phyloP scores from a whole-genome alignment of 2,888 invertebrate species.

The Leptinotarsa tumamoca region DNA sequence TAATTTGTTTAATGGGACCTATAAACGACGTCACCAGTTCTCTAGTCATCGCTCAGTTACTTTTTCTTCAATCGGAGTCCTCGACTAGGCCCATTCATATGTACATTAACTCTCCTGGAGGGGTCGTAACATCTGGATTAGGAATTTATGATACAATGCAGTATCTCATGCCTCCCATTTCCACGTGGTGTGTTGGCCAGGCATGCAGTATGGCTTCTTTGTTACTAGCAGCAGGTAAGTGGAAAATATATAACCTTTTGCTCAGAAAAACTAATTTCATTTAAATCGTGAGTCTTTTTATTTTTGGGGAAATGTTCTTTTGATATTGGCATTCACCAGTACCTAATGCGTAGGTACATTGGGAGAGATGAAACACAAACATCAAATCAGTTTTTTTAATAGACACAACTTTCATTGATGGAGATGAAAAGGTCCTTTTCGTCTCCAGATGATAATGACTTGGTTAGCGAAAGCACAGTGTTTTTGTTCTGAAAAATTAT shows the following conservation, averaged over 20 bases:
- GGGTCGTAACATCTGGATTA: slow-evolving; percentile 93
- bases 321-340: too few relatives aligned
- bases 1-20: slow-evolving; percentile 97
- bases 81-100: slow-evolving; percentile 96
- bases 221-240: slow-evolving; percentile 83
- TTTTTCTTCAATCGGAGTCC: slow-evolving; percentile 92
- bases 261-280: too few relatives aligned
- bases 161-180: slow-evolving; percentile 93
- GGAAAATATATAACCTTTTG: neutral
- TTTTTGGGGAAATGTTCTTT: too few relatives aligned
- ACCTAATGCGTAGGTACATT: too few relatives aligned
- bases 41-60: slow-evolving; percentile 91
- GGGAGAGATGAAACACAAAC: too few relatives aligned
- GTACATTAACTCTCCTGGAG: slow-evolving; percentile 95
- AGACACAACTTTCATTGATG: too few relatives aligned
- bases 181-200: slow-evolving; percentile 95
- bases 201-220: slow-evolving; percentile 97
- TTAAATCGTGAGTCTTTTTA: too few relatives aligned
- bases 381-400: too few relatives aligned
- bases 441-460: too few relatives aligned
- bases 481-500: too few relatives aligned
- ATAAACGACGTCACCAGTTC: slow-evolving; percentile 92
- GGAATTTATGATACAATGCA: slow-evolving; percentile 99
- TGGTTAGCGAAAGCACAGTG: too few relatives aligned
- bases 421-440: too few relatives aligned